A percentile compares a stretch with the other conserved stretches of the same genome.
These are phyloP conservation scores for Saturnia japonica DNA, from an alignment of 2,888 invertebrate species.

Conservation along the genomic window DNA sequence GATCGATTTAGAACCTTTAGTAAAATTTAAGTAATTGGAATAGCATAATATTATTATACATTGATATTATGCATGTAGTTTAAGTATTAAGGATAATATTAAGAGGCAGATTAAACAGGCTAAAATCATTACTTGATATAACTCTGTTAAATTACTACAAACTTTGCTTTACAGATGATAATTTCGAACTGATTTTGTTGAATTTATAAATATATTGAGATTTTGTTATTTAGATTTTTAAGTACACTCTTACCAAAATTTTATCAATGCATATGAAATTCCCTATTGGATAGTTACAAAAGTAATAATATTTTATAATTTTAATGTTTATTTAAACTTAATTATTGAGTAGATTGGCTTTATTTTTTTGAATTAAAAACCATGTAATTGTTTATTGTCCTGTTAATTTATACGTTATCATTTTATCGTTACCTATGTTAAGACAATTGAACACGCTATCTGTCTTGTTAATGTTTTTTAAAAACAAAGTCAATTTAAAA, in stretches of 20 bases:
- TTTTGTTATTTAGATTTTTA: slow-evolving; percentile 13
- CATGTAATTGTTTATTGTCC: not conserved
- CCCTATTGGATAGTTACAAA: slow-evolving; percentile 1
- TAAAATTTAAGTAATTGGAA: not conserved
- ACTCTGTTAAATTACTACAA: not conserved
- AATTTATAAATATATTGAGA: not conserved
- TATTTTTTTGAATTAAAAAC: not conserved
- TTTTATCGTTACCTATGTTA: not conserved
- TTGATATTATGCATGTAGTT: not conserved
- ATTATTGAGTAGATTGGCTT: not conserved
- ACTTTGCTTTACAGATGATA: not conserved
- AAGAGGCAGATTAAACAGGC: not conserved
- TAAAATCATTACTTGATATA: not conserved
- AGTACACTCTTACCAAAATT: slow-evolving; percentile 11
- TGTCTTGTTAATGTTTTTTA: not conserved
- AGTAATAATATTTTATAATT: not conserved
- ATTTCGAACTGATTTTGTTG: not conserved
- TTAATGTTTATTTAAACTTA: not conserved
- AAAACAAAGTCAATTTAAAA: too few relatives aligned
- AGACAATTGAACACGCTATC: not conserved
- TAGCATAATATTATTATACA: not conserved
- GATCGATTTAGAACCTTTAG: not conserved
- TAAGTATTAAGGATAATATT: not conserved
- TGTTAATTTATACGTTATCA: not conserved
- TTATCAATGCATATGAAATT: not conserved